Base-by-base conservation (phyloP, 1,140 invertebrate genomes). In the Drosophila setifemur region DNA sequence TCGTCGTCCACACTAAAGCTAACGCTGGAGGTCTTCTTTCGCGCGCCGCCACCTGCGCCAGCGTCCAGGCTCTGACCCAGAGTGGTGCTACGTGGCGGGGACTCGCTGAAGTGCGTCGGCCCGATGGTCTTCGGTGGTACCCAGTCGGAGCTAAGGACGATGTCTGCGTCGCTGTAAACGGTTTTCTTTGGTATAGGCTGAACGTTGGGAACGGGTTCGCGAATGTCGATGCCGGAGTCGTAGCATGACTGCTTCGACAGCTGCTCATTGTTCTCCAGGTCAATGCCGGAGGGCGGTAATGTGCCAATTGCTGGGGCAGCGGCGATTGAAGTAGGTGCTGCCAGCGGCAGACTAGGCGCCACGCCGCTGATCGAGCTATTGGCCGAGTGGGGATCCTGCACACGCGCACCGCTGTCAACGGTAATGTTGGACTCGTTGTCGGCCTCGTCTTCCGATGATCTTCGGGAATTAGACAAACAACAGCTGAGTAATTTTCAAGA, bases 181-280 rank as follows among this genome's bases (percentile, higher is more conserved):
- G 93, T 74, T 88, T 90, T 90, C 82, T 90, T 89, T 89, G 88
- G 81, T 88, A 89, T 90, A 26, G 90, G 87, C 61, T 89, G 90
- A 85, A 93, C 90, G 68, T 91, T 91, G 54, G 93, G 93, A 48
- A 91, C 90, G 52, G 94, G 94, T 79, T 96, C 96, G 76, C 95
- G 93, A 68, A 96, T 96, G 91, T 96, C 96, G 83, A 96, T 96
- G 70, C 96, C 96, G n/a, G 95, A 96, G 91, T 96, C 95, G 90
- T 96, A 95, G 92, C 95, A 96, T 69, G 95, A 95, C 60, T 94
- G 93, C 91, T 96, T 96, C 70, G 88, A 87, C 39, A 90, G 55
- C 49, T 90, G 69, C 52, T 90, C 88, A 63, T 89, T 53, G 37
- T 89, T 77, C 61, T 90, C 88, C 50, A 90, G 64, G 43, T 90